phyloP scores from a whole-genome alignment of 2,797 vertebrate genomes.

The Anas capensis region DNA sequence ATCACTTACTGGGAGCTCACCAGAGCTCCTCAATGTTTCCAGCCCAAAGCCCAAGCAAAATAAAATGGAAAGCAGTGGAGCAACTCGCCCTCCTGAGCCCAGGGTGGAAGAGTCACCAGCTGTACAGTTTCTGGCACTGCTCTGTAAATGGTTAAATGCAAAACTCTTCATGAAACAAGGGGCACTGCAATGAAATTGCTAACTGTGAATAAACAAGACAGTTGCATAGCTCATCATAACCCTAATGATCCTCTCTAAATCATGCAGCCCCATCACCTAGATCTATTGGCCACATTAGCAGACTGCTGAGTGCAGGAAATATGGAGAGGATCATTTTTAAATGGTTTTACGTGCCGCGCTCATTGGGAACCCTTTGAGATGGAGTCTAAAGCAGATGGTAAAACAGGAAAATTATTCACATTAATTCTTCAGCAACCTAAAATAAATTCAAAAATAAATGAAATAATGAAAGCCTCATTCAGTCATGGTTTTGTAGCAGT shows the following conservation, averaged over 20 bases:
- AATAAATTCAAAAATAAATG: slow-evolving; percentile 40
- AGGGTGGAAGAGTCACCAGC: neutral
- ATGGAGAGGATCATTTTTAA: slow-evolving; percentile 44
- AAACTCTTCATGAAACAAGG: slow-evolving; percentile 1
- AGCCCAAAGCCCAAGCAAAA: accelerated
- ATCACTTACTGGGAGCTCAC: neutral
- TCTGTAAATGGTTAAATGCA: neutral
- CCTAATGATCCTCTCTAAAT: slow-evolving; percentile 60
- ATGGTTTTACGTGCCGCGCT: neutral
- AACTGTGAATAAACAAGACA: slow-evolving; percentile 64
- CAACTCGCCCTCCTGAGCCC: neutral
- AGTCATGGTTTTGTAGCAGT: neutral
- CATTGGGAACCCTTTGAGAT: slow-evolving; percentile 33
- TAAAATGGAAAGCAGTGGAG: neutral
- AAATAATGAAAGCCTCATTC: slow-evolving; percentile 23
- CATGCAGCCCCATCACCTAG: slow-evolving; percentile 50
- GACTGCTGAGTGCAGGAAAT: slow-evolving; percentile 59
- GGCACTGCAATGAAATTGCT: neutral
- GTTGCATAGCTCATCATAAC: slow-evolving; percentile 63
- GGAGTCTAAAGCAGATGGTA: slow-evolving; percentile 55
- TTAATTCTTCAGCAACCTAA: slow-evolving; percentile 47
- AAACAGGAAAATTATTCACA: slow-evolving; percentile 59
- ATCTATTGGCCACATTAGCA: slow-evolving; percentile 62
- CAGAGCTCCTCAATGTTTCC: neutral
- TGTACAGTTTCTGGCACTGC: neutral